Evolutionary conservation across 1,140 invertebrate genomes (phyloP), one percentile per base, ranked within the genome.

Genomic region (Chrysomallon squamiferum): DNA sequence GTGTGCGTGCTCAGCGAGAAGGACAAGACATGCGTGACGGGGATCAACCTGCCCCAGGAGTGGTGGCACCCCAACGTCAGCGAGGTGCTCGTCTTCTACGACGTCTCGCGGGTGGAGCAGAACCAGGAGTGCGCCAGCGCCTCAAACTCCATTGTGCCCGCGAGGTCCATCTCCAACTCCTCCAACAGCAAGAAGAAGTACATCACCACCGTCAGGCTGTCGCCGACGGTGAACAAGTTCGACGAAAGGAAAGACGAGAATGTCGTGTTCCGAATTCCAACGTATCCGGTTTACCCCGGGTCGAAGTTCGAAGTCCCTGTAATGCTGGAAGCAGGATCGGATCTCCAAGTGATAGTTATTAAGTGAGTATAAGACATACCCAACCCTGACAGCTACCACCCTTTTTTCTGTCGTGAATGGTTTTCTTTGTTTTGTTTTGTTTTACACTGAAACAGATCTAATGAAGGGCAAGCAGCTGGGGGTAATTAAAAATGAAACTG

Each of bases 281-380:
- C 66, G 33, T 54, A 57, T 47, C 61, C 69, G 11, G 69, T 72
- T 49, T 57, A 61, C 20, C 72, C 74, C 45, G 69, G 66, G 38
- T 47, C 68, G 0, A 68, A 62, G n/a, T 78, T 80, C 70, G 68
- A 76, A 65, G 71, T 80, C 27, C 76, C 78, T 20, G 74, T 80
- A 15, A 70, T 76, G 47, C 58, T 80, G 56, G 69, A 78, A 27
- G 68, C 62, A 18, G 67, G 73, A n/a, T 75, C 78, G 4, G 62
- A 71, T 50, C 63, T 80, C 13, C 73, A 92, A 50, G 90, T 92
- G 4, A 92, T 96, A 77, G 90, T 93, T 69, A 89, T 96, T 69
- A 92, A 91, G 93, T 94, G 85, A 88, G 88, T 62, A 58, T 30
- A 47, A n/a, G n/a, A 62, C 18, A 29, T 6, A n/a, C n/a, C n/a